Evolutionary conservation across 2,888 invertebrate genomes (phyloP).

Genomic region (Macrosiphum euphorbiae): DNA sequence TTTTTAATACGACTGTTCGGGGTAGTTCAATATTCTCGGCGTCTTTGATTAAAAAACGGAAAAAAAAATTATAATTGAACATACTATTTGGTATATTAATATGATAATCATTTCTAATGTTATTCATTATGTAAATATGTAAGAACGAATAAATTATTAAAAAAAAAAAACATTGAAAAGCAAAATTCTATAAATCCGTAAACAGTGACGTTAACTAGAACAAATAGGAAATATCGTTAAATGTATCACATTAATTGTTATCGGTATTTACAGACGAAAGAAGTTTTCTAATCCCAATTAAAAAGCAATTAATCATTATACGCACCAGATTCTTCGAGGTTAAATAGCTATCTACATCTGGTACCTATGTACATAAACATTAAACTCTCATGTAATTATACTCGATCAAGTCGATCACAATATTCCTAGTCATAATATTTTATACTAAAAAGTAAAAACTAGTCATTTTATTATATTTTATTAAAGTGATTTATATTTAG

Average conservation of each 20-base stretch:
- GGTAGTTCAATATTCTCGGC: not conserved
- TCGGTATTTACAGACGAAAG: constrained; percentile 25
- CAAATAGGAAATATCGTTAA: not conserved
- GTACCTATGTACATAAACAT: not conserved
- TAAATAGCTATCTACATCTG: not conserved
- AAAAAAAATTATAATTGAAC: not conserved
- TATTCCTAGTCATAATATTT: not conserved
- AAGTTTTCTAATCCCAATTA: not conserved
- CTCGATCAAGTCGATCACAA: not conserved
- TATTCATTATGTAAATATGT: not conserved
- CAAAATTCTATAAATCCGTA: not conserved
- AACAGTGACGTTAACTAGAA: not conserved
- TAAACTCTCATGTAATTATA: not conserved
- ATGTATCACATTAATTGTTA: not conserved
- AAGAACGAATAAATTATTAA: not conserved
- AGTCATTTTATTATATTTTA: not conserved
- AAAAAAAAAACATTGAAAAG: not conserved
- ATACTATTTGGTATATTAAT: not conserved
- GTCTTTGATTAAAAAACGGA: not conserved
- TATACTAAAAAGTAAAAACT: not conserved
- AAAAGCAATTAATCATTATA: not conserved
- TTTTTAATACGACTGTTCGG: not conserved
- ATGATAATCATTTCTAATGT: not conserved
- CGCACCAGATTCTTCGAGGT: no score
- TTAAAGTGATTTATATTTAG: not conserved